Evolutionary conservation across 2,797 vertebrate genomes (phyloP).

Genomic region (Rhinophrynus dorsalis): DNA sequence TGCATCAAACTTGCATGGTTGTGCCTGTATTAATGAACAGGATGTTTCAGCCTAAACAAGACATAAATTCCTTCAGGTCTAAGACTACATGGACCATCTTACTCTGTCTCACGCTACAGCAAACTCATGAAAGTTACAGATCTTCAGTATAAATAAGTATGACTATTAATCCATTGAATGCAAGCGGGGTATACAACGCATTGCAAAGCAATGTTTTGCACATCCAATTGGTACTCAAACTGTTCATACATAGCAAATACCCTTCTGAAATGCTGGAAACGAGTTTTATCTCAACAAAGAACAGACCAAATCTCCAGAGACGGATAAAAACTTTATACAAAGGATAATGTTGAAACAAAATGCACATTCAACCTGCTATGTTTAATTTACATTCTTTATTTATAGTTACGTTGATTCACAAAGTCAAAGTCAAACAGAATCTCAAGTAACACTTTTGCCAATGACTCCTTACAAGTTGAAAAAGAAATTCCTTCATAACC

Average conservation of each 20-base stretch:
- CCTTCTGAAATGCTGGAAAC: no score
- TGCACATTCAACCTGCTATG: neutral
- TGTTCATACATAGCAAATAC: no score
- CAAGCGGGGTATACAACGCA: no score
- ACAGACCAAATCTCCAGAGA: neutral
- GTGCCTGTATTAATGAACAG: neutral
- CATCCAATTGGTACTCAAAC: no score
- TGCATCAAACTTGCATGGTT: neutral
- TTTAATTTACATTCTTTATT: neutral
- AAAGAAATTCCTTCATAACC: neutral
- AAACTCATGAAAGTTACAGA: neutral
- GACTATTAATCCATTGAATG: neutral
- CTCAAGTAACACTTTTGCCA: neutral
- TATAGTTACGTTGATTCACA: no score
- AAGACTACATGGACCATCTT: neutral
- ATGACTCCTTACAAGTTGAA: neutral
- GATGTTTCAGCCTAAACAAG: constrained; percentile 26
- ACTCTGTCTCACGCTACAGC: neutral
- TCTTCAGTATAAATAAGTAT: neutral
- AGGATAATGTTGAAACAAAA: neutral
- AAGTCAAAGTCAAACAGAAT: no score
- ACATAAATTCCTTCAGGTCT: constrained; percentile 17
- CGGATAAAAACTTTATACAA: neutral
- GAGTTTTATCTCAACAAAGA: no score
- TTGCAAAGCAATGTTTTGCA: no score